phyloP scores from a whole-genome alignment of 2,797 vertebrate species.

The Dipus sagitta region DNA sequence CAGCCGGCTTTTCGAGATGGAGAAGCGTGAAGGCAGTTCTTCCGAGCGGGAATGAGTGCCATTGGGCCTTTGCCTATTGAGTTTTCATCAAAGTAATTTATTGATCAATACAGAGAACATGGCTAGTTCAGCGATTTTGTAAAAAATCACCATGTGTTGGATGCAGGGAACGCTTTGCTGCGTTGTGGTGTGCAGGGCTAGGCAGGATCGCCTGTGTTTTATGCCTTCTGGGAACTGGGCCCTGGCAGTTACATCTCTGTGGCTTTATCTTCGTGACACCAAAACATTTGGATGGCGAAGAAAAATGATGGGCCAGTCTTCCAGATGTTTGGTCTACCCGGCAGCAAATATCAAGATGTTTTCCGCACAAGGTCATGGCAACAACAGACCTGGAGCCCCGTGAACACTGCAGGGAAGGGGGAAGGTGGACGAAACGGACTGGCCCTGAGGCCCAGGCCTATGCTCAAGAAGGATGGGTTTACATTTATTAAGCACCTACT shows the following conservation, averaged over 20 bases:
- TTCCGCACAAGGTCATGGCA: constrained; percentile 42
- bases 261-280: constrained; percentile 81
- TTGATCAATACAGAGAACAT: constrained; percentile 80
- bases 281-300: constrained; percentile 55
- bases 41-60: constrained; percentile 62
- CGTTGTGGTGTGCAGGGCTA: background rate
- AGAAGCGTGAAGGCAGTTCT: constrained; percentile 44
- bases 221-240: constrained; percentile 74
- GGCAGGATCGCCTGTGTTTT: constrained; percentile 58
- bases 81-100: constrained; percentile 83
- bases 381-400: background rate
- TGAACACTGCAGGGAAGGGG: background rate
- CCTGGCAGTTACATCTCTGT: constrained; percentile 66
- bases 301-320: constrained; percentile 51
- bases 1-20: constrained; percentile 60
- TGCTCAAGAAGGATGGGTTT: background rate
- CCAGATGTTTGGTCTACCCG: constrained; percentile 69
- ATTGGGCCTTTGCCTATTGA: constrained; percentile 72
- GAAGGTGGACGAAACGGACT: background rate
- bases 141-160: constrained; percentile 76
- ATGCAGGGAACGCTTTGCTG: constrained; percentile 59
- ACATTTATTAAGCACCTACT: background rate
- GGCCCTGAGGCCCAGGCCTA: background rate
- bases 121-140: constrained; percentile 81
- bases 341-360: constrained; percentile 68